phyloP scores from a whole-genome alignment of 2,888 invertebrate species.

The Horisme vitalbata region DNA sequence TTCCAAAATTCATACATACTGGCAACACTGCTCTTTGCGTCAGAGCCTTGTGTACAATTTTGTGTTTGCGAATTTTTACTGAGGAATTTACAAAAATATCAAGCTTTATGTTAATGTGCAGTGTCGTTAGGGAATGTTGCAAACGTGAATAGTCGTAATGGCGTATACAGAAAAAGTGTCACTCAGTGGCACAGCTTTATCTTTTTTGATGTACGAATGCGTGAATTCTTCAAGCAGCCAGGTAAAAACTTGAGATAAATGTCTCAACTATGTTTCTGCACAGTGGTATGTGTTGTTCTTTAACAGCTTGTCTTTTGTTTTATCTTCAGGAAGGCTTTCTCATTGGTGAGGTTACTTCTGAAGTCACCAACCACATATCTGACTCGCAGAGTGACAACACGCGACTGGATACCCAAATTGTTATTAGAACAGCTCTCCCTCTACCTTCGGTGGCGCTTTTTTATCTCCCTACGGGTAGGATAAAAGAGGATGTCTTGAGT shows the following conservation, averaged over 20 bases:
- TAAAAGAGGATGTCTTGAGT: constrained; percentile 79
- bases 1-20: no score
- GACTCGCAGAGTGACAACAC: constrained; percentile 86
- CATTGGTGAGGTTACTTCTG: constrained; percentile 84
- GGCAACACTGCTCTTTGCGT: no score
- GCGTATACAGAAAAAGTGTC: constrained; percentile 77
- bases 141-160: constrained; percentile 29
- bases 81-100: no score
- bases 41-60: no score
- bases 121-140: constrained; percentile 10
- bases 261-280: not conserved
- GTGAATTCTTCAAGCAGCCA: constrained; percentile 83
- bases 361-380: constrained; percentile 86
- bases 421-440: constrained; percentile 84
- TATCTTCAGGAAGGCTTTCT: constrained; percentile 83
- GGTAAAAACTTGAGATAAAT: constrained; percentile 49
- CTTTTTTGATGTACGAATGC: constrained; percentile 87
- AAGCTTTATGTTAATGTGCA: no score
- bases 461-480: constrained; percentile 81
- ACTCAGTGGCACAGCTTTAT: constrained; percentile 84
- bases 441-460: constrained; percentile 82
- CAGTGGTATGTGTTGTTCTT: no score
- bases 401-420: constrained; percentile 83
- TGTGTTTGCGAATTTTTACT: no score
- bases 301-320: no score